Evolutionary conservation across 2,888 invertebrate species (phyloP).

Genomic region (Therioaphis trifolii): DNA sequence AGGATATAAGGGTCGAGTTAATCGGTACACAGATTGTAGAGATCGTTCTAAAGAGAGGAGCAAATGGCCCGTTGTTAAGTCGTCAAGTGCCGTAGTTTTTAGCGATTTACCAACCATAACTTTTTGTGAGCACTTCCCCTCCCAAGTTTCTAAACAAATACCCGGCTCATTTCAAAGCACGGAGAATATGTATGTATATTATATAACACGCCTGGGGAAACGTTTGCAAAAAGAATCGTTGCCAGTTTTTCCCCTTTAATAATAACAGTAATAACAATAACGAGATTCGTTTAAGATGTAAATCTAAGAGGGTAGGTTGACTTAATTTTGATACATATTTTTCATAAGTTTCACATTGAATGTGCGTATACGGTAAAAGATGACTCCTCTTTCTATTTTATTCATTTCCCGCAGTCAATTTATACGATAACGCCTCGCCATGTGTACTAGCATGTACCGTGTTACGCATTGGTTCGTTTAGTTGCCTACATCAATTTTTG

Average conservation of each 20-base stretch:
- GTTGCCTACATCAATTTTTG: constrained; percentile 22
- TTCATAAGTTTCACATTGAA: constrained; percentile 56
- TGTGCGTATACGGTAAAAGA: neutral
- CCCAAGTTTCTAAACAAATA: constrained; percentile 48
- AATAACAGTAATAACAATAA: constrained; percentile 61
- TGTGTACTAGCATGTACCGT: neutral
- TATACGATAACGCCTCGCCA: constrained; percentile 5
- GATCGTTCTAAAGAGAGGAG: constrained; percentile 45
- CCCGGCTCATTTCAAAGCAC: constrained; percentile 36
- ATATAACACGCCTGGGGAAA: constrained; percentile 30
- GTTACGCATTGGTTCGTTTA: neutral
- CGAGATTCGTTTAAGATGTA: constrained; percentile 62
- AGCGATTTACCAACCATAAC: constrained; percentile 62
- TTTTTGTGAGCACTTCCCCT: constrained; percentile 17
- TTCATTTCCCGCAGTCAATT: neutral
- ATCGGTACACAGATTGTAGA: constrained; percentile 51
- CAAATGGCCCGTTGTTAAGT: constrained; percentile 62
- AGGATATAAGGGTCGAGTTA: constrained; percentile 55
- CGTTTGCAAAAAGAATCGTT: constrained; percentile 29
- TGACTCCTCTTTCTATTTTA: neutral
- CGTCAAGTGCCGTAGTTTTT: constrained; percentile 62
- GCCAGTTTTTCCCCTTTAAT: constrained; percentile 33
- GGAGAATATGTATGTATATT: constrained; percentile 29
- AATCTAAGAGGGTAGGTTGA: constrained; percentile 52
- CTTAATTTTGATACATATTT: constrained; percentile 61